phyloP scores from a whole-genome alignment of 2,888 invertebrate species.

The Fragum whitleyi region DNA sequence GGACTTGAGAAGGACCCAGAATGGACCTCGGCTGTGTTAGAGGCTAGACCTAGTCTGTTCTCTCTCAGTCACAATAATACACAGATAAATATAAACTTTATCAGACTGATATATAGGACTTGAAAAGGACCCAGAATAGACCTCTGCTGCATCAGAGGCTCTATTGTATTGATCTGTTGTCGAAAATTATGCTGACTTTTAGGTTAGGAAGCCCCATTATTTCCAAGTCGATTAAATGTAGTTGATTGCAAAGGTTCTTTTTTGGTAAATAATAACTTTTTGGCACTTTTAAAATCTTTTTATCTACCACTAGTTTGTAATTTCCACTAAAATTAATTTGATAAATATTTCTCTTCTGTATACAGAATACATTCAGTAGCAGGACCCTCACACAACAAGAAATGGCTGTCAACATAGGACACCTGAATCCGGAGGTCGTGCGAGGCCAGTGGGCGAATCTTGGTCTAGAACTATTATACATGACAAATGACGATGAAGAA shows the following conservation, averaged over 20 bases:
- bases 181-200: no score
- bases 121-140: slow-evolving; percentile 84
- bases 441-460: slow-evolving; percentile 86
- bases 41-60: slow-evolving; percentile 83
- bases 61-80: slow-evolving; percentile 79
- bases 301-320: no score
- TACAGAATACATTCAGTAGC: slow-evolving; percentile 83
- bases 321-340: no score
- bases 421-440: slow-evolving; percentile 84
- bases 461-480: slow-evolving; percentile 85
- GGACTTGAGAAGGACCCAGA: slow-evolving; percentile 83
- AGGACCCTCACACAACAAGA: slow-evolving; percentile 83
- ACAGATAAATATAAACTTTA: slow-evolving; percentile 70
- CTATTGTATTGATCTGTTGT: no score
- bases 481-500: slow-evolving; percentile 87
- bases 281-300: no score
- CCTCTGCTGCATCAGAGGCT: slow-evolving; percentile 81
- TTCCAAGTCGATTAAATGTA: no score
- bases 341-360: no score
- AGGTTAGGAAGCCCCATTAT: no score
- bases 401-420: slow-evolving; percentile 81
- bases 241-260: no score
- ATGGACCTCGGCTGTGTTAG: slow-evolving; percentile 84
- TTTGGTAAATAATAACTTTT: no score
- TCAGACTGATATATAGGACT: slow-evolving; percentile 85